phyloP scores from a whole-genome alignment of 2,797 vertebrate genomes.

The Pseudochaenichthys georgianus region DNA sequence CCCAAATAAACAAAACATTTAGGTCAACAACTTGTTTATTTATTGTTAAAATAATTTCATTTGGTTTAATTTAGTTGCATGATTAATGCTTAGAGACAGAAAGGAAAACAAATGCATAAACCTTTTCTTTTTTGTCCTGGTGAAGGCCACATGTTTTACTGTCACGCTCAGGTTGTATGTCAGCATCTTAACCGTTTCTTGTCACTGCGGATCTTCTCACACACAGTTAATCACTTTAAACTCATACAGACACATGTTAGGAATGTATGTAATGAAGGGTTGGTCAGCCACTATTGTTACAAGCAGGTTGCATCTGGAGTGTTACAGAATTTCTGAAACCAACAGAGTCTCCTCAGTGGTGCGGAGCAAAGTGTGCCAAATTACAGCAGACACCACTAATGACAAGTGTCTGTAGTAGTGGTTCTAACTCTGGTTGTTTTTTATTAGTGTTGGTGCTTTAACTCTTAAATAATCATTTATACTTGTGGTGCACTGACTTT shows the following conservation, averaged over 20 bases:
- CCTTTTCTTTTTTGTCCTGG: constrained; percentile 12
- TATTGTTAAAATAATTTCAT: not conserved
- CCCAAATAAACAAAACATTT: not conserved
- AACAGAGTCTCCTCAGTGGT: constrained; percentile 29
- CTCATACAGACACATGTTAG: constrained; percentile 45
- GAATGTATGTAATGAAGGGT: constrained; percentile 79
- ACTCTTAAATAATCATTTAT: constrained; percentile 27
- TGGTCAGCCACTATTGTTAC: constrained; percentile 60
- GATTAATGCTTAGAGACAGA: constrained; percentile 13
- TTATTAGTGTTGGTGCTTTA: constrained; percentile 35
- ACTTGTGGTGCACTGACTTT: constrained; percentile 20
- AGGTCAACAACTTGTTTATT: not conserved
- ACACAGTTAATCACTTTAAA: constrained; percentile 58
- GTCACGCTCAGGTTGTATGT: constrained; percentile 46
- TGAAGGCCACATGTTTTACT: constrained; percentile 37
- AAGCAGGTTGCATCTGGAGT: constrained; percentile 59
- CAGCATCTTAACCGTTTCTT: constrained; percentile 49
- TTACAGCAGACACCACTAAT: constrained; percentile 54
- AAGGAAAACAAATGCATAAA: constrained; percentile 24
- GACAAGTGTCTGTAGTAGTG: constrained; percentile 52
- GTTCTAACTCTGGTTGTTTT: constrained; percentile 29
- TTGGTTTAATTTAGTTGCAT: not conserved
- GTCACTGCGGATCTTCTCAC: constrained; percentile 56
- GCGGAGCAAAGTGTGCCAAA: constrained; percentile 46
- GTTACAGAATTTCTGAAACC: constrained; percentile 37